Conservation (phyloP, 2,888 invertebrate genomes). For the Amphipoea lucens region DNA sequence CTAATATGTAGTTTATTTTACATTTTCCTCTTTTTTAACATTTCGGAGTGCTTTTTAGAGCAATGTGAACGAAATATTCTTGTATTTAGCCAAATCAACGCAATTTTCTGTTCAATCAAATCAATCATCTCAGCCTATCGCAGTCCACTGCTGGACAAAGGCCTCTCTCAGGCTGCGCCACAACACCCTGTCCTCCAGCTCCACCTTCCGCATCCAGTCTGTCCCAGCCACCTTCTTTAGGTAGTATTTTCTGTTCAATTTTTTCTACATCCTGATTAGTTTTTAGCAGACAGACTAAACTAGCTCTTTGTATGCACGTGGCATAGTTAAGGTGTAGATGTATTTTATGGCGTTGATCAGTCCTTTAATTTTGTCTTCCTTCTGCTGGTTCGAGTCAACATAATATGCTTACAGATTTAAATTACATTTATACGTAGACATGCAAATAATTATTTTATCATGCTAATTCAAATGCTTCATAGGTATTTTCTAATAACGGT, state of each 20-base stretch:
- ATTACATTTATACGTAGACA: neutral
- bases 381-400: neutral
- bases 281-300: constrained; percentile 3
- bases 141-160: too few relatives aligned
- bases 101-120: too few relatives aligned
- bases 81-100: neutral
- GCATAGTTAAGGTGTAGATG: neutral
- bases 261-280: neutral
- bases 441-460: neutral
- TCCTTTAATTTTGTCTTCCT: neutral
- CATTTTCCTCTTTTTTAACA: neutral
- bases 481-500: neutral
- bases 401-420: neutral
- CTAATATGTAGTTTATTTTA: neutral
- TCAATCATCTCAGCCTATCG: too few relatives aligned
- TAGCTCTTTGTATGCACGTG: constrained; percentile 32
- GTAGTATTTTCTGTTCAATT: neutral
- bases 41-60: neutral
- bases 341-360: neutral
- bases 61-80: neutral
- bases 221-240: too few relatives aligned
- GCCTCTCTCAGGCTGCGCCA: too few relatives aligned
- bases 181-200: too few relatives aligned
- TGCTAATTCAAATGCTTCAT: neutral
- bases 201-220: too few relatives aligned